Evolutionary conservation across 2,888 invertebrate genomes (phyloP).

Genomic region (Syrista parreyssii): DNA sequence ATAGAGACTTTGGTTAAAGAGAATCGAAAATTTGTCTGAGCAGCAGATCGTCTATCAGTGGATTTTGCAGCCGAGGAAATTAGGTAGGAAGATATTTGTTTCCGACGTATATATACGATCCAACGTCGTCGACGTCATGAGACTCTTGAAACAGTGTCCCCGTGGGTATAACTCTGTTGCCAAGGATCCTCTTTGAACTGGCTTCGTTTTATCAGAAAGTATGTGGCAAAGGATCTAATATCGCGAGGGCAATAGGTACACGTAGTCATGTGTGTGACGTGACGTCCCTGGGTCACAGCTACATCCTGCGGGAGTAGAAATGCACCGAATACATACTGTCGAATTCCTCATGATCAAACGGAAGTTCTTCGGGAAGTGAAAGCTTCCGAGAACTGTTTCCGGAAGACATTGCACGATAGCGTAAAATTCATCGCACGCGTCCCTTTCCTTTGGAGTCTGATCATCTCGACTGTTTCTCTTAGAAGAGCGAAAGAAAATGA

Average conservation of each 20-base stretch:
- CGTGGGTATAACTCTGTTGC: slow-evolving; percentile 34
- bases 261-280: slow-evolving; percentile 8
- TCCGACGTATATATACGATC: slow-evolving; percentile 24
- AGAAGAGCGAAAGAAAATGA: background rate
- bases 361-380: background rate
- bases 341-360: background rate
- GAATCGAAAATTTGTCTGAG: background rate
- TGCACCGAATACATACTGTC: background rate
- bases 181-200: slow-evolving; percentile 44
- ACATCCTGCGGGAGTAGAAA: background rate
- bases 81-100: slow-evolving; percentile 16
- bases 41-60: background rate
- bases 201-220: slow-evolving; percentile 47
- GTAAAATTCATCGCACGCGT: background rate
- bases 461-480: background rate
- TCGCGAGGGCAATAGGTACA: slow-evolving; percentile 32
- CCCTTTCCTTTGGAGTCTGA: background rate
- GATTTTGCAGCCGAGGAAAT: background rate
- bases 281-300: background rate
- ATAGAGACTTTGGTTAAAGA: background rate
- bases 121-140: background rate
- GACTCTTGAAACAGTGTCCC: slow-evolving; percentile 28
- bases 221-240: slow-evolving; percentile 48
- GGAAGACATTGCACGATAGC: background rate
- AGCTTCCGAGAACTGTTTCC: background rate